Evolutionary conservation across 2,888 invertebrate genomes (phyloP).

Genomic region (Clitarchus hookeri): DNA sequence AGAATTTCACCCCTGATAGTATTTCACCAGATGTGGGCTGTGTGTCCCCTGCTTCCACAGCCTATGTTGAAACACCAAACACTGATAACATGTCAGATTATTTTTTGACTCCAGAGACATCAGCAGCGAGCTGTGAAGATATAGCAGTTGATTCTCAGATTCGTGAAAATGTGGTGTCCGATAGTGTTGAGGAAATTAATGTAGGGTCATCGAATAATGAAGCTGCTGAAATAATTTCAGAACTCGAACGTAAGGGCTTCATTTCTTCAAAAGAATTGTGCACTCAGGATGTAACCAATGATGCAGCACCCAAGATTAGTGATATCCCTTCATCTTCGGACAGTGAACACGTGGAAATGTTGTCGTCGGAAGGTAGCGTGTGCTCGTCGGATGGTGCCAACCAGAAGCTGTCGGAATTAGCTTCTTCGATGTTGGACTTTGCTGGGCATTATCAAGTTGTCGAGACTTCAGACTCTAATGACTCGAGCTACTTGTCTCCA

Average conservation of each 20-base stretch:
- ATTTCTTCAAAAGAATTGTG: background rate
- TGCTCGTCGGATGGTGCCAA: slow-evolving; percentile 28
- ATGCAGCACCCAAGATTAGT: background rate
- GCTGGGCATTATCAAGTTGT: too few species aligned
- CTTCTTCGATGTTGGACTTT: slow-evolving; percentile 29
- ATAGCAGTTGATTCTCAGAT: background rate
- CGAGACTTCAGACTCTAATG: background rate
- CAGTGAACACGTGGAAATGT: slow-evolving; percentile 25
- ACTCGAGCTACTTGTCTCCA: background rate
- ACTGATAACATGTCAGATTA: slow-evolving; percentile 33
- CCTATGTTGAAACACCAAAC: slow-evolving; percentile 25
- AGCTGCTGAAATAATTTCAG: slow-evolving; percentile 40
- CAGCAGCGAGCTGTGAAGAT: background rate
- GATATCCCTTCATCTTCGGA: background rate
- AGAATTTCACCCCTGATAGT: slow-evolving; percentile 41
- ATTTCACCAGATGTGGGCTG: slow-evolving; percentile 37
- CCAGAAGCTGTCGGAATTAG: slow-evolving; percentile 30
- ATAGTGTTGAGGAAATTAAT: slow-evolving; percentile 33
- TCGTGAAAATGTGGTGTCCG: slow-evolving; percentile 10
- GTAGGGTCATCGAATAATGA: slow-evolving; percentile 38
- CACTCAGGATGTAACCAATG: background rate
- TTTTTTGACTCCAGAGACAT: slow-evolving; percentile 29
- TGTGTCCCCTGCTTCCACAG: slow-evolving; percentile 24
- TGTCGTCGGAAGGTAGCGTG: slow-evolving; percentile 29
- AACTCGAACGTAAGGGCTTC: slow-evolving; percentile 35